phyloP scores from a whole-genome alignment of 53 echinoderm and acorn worm genomes.

The Astropecten irregularis region DNA sequence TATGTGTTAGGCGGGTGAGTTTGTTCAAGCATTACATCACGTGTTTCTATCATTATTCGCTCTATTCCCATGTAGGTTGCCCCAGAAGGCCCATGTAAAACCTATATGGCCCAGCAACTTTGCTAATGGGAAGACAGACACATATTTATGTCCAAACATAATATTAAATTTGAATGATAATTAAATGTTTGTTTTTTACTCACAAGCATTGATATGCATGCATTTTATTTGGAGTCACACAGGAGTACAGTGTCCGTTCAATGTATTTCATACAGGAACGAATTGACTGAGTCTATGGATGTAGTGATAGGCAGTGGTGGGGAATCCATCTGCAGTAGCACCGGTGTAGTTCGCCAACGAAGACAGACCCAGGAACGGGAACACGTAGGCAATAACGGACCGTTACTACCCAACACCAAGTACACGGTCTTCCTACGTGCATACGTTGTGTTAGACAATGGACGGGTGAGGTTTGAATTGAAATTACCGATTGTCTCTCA shows the following conservation, averaged over 20 bases:
- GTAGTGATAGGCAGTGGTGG: not conserved
- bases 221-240: not conserved
- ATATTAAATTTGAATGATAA: not conserved
- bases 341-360: not conserved
- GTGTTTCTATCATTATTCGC: too few relatives aligned
- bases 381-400: not conserved
- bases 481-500: too few relatives aligned
- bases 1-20: not conserved
- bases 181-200: not conserved
- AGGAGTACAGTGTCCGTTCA: not conserved
- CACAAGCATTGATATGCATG: not conserved
- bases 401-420: not conserved
- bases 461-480: not conserved
- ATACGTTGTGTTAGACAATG: not conserved
- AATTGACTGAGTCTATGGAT: not conserved
- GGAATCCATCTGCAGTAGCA: not conserved
- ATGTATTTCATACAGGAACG: not conserved
- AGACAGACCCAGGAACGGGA: not conserved
- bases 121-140: too few relatives aligned
- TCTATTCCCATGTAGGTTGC: too few relatives aligned
- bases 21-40: too few relatives aligned
- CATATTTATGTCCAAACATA: not conserved
- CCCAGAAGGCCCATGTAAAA: too few relatives aligned
- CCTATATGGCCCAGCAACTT: too few relatives aligned
- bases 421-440: slow-evolving; percentile 26